phyloP scores from a whole-genome alignment of 2,888 invertebrate species.

The Cantharis flavilabris region DNA sequence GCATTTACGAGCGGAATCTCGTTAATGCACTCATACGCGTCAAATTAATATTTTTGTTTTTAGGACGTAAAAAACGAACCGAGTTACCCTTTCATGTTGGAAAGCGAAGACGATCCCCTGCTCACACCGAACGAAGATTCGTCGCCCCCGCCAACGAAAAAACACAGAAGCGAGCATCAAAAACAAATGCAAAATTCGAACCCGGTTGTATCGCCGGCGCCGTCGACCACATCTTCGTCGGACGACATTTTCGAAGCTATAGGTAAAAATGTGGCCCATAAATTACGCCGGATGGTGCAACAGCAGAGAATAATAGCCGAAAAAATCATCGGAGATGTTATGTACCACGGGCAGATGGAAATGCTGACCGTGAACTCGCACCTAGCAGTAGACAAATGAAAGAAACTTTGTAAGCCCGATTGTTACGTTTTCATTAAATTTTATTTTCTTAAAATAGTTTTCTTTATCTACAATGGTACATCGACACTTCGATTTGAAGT shows the following conservation, averaged over 20 bases:
- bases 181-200: neutral
- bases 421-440: neutral
- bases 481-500: neutral
- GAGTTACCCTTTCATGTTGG: neutral
- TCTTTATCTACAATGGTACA: neutral
- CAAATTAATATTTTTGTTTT: too few relatives aligned
- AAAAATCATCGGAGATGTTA: constrained; percentile 52
- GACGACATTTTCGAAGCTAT: constrained; percentile 55
- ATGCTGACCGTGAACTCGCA: constrained; percentile 52
- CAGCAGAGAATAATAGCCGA: constrained; percentile 55
- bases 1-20: too few relatives aligned
- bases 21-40: too few relatives aligned
- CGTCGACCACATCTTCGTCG: neutral
- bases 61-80: constrained; percentile 18
- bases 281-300: constrained; percentile 51
- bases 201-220: neutral
- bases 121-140: neutral
- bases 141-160: neutral
- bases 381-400: constrained; percentile 32
- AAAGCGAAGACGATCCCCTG: constrained; percentile 7
- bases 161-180: neutral
- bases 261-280: constrained; percentile 53
- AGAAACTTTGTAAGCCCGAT: neutral
- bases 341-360: constrained; percentile 54
- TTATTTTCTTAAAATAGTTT: neutral